A percentile compares a stretch with the other conserved stretches of the same genome.
These are phyloP conservation scores for Frieseomelitta varia DNA, from an alignment of 1,140 invertebrate genomes.

Conservation along the genomic window DNA sequence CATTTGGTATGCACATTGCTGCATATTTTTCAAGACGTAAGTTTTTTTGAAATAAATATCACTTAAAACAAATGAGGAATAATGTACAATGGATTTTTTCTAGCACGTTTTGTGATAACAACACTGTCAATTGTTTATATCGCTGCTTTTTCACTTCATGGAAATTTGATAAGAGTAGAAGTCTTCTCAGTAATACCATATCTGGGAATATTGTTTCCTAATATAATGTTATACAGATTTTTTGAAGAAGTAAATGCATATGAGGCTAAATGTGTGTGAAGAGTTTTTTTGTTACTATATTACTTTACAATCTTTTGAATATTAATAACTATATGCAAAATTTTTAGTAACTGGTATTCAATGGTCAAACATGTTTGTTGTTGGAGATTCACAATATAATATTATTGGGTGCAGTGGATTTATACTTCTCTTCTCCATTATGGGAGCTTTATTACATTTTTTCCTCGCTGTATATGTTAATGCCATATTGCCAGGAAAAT, in stretches of 20 bases:
- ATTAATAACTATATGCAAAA: slow-evolving; percentile 7
- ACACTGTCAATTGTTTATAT: slow-evolving; percentile 44
- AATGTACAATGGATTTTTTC: slow-evolving; percentile 26
- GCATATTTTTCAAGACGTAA: slow-evolving; percentile 77
- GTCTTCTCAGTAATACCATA: slow-evolving; percentile 47
- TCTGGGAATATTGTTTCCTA: slow-evolving; percentile 68
- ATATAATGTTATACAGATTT: slow-evolving; percentile 62
- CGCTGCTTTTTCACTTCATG: slow-evolving; percentile 41
- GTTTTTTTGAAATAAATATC: slow-evolving; percentile 18
- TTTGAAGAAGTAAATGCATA: slow-evolving; percentile 66
- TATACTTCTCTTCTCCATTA: slow-evolving; percentile 69
- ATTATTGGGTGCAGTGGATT: slow-evolving; percentile 58
- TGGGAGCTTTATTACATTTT: slow-evolving; percentile 66
- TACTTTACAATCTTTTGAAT: neutral
- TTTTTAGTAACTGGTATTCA: slow-evolving; percentile 66
- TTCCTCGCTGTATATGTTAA: slow-evolving; percentile 80
- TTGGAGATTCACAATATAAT: slow-evolving; percentile 43
- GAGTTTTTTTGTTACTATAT: neutral
- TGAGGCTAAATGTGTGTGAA: slow-evolving; percentile 61
- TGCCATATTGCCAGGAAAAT: slow-evolving; percentile 82
- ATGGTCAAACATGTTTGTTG: slow-evolving; percentile 66
- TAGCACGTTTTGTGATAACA: slow-evolving; percentile 49
- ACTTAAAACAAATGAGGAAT: neutral
- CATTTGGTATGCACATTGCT: slow-evolving; percentile 78
- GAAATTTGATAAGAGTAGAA: slow-evolving; percentile 17